Conservation (phyloP, 2,888 invertebrate genomes). For the Chorisops tibialis region DNA sequence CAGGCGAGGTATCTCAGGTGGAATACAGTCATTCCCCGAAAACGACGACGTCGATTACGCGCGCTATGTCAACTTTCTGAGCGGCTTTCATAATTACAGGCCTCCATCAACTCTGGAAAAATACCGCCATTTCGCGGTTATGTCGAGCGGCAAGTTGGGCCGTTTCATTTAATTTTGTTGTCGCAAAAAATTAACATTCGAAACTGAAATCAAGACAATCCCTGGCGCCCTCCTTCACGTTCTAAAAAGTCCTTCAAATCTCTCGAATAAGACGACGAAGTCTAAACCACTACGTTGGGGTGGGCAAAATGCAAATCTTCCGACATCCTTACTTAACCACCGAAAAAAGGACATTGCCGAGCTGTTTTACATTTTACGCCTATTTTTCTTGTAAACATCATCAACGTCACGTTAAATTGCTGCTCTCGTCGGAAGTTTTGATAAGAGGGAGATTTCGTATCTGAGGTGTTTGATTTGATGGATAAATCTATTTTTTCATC, state of each 20-base stretch:
- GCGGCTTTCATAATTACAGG: too few species aligned
- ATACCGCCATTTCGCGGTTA: too few species aligned
- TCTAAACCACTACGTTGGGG: not conserved
- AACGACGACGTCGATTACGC: too few species aligned
- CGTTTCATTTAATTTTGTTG: conserved; percentile 5
- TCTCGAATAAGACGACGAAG: not conserved
- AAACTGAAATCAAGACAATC: conserved; percentile 13
- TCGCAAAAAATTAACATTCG: conserved; percentile 15
- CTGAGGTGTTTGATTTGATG: too few species aligned
- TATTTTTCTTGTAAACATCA: conserved; percentile 26
- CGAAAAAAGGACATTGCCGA: conserved; percentile 2
- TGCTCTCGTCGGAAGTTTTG: not conserved
- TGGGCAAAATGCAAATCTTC: conserved; percentile 2
- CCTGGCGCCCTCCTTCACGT: not conserved
- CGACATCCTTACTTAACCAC: not conserved
- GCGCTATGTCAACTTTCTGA: too few species aligned
- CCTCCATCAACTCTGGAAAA: too few species aligned
- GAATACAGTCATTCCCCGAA: too few species aligned
- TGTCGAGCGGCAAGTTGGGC: too few species aligned
- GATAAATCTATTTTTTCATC: too few species aligned
- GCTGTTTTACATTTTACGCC: conserved; percentile 26
- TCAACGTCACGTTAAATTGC: conserved; percentile 22
- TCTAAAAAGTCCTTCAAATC: conserved; percentile 21
- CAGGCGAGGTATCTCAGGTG: too few species aligned
- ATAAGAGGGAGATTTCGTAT: too few species aligned